These are phyloP conservation scores for Bombycilla garrulus DNA, from an alignment of 2,113 vertebrate species.

Conservation along the genomic window DNA sequence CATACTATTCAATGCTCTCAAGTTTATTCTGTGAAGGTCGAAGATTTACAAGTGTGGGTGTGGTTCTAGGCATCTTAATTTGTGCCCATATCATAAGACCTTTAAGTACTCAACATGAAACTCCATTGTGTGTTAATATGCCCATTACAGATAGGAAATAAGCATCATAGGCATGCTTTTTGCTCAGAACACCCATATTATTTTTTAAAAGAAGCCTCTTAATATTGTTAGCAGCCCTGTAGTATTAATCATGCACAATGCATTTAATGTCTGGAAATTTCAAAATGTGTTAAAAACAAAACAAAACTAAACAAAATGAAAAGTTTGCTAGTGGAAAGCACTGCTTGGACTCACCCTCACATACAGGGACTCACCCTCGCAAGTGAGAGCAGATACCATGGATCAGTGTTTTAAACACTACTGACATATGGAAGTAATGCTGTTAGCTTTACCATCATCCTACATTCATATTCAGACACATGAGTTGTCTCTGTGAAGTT, in stretches of 20 bases:
- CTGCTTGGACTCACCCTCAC: not conserved
- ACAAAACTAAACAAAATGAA: not conserved
- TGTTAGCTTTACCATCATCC: not conserved
- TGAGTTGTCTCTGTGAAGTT: not conserved
- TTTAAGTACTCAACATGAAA: not conserved
- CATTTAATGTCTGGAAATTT: not conserved
- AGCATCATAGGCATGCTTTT: not conserved
- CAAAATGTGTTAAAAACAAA: not conserved
- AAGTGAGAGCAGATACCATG: not conserved
- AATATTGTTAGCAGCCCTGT: not conserved
- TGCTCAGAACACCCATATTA: not conserved
- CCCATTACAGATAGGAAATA: not conserved
- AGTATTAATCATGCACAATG: not conserved
- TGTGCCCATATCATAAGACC: not conserved
- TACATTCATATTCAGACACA: not conserved
- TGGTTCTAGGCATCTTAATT: not conserved
- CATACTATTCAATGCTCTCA: not conserved
- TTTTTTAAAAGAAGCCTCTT: not conserved
- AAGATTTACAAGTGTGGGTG: not conserved
- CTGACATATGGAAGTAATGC: not conserved
- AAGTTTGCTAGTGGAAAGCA: not conserved
- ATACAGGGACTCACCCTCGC: not conserved
- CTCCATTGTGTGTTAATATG: fast-evolving
- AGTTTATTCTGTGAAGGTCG: not conserved
- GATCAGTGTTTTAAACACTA: not conserved